Percentiles rank a stretch among this genome's conserved stretches.
Conservation (phyloP, 2,113 vertebrate genomes). For the Vimba vimba region DNA sequence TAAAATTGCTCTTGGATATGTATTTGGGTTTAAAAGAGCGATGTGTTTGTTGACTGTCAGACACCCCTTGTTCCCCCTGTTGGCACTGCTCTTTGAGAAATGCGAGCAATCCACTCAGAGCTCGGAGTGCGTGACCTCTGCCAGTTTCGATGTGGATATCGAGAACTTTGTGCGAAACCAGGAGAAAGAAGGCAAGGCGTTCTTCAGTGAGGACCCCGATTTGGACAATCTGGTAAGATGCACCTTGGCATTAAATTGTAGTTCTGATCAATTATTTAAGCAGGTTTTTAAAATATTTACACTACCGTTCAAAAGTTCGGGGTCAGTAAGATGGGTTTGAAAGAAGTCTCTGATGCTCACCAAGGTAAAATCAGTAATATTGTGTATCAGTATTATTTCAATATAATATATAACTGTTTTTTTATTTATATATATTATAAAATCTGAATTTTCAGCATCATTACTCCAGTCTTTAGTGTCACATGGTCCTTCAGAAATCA, state of each 20-base stretch:
- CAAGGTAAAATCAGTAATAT: too few relatives aligned
- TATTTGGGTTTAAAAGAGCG: neutral
- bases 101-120: constrained; percentile 96
- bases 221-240: constrained; percentile 92
- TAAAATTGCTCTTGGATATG: neutral
- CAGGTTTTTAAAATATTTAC: neutral
- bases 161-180: constrained; percentile 96
- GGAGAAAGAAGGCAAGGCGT: constrained; percentile 95
- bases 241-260: neutral
- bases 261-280: too few relatives aligned
- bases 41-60: constrained; percentile 68
- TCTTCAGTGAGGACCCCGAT: constrained; percentile 97
- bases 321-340: neutral
- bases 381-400: neutral
- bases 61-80: constrained; percentile 92
- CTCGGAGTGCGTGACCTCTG: constrained; percentile 96
- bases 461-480: neutral
- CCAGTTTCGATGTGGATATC: constrained; percentile 96
- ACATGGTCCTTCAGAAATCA: neutral
- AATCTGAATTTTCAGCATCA: neutral
- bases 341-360: neutral
- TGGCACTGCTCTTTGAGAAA: constrained; percentile 96
- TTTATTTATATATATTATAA: neutral
- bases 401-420: neutral
- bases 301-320: neutral